phyloP scores from a whole-genome alignment of 2,888 invertebrate species.

The Heliconius ismenius region DNA sequence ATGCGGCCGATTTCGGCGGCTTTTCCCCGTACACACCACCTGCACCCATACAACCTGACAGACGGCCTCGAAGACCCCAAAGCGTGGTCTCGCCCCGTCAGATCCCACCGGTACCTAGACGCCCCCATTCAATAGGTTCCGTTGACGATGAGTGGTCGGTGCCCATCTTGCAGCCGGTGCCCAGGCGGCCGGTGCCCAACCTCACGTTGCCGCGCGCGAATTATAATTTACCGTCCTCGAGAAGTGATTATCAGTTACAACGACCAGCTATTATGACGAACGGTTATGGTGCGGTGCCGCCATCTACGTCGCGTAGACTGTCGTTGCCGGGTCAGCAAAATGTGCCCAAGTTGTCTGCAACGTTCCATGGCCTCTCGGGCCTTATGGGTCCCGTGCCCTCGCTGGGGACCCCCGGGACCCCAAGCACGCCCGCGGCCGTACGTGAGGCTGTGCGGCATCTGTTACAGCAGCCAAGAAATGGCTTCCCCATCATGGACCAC shows the following conservation, averaged over 20 bases:
- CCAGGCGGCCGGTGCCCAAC: slow-evolving; percentile 75
- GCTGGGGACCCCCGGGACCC: slow-evolving; percentile 73
- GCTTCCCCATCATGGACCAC: slow-evolving; percentile 89
- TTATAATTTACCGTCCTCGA: slow-evolving; percentile 81
- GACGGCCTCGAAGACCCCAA: slow-evolving; percentile 76
- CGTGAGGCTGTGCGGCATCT: slow-evolving; percentile 87
- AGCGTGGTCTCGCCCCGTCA: slow-evolving; percentile 79
- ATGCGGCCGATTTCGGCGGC: slow-evolving; percentile 66
- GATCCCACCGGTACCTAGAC: slow-evolving; percentile 61
- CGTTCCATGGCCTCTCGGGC: slow-evolving; percentile 82
- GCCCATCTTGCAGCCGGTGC: slow-evolving; percentile 80
- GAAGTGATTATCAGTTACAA: slow-evolving; percentile 84
- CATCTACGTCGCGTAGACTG: slow-evolving; percentile 76
- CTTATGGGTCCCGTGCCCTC: slow-evolving; percentile 60
- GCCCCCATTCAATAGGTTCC: slow-evolving; percentile 85
- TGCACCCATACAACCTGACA: slow-evolving; percentile 62
- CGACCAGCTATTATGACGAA: slow-evolving; percentile 79
- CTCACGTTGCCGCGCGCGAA: slow-evolving; percentile 75
- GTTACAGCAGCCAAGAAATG: slow-evolving; percentile 86
- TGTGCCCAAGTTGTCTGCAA: slow-evolving; percentile 83
- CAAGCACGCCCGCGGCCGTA: slow-evolving; percentile 84
- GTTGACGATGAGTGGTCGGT: slow-evolving; percentile 71
- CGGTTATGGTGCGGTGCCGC: slow-evolving; percentile 76
- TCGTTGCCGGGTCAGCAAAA: slow-evolving; percentile 79
- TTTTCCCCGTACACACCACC: slow-evolving; percentile 83